phyloP scores from a whole-genome alignment of 2,113 vertebrate species.

The Glaucidium brasilianum region DNA sequence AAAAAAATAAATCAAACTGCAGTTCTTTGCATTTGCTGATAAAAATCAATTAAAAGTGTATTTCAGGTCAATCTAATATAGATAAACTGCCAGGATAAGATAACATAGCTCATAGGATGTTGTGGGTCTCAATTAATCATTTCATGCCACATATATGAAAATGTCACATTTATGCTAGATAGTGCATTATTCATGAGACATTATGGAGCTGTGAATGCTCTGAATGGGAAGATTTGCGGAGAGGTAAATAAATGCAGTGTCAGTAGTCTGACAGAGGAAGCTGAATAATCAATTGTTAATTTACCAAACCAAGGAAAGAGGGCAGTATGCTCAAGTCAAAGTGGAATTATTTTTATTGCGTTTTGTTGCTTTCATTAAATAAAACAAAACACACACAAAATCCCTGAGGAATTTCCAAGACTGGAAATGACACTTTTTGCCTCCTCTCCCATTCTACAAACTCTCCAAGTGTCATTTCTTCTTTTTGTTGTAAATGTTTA shows the following conservation, averaged over 20 bases:
- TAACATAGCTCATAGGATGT: not conserved
- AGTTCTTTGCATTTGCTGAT: not conserved
- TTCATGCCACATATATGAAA: not conserved
- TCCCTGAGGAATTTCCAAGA: not conserved
- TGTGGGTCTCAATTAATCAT: conserved; percentile 9
- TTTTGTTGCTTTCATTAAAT: not conserved
- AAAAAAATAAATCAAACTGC: not conserved
- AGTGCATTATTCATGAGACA: conserved; percentile 19
- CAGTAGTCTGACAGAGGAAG: not conserved
- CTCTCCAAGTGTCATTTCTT: not conserved
- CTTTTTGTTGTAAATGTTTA: not conserved
- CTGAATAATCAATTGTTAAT: not conserved
- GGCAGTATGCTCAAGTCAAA: not conserved
- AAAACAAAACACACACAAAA: not conserved
- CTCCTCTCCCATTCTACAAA: not conserved
- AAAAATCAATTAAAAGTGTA: conserved; percentile 31
- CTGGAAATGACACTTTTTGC: not conserved
- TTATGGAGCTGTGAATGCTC: not conserved
- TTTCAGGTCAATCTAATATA: not conserved
- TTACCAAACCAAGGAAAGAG: not conserved
- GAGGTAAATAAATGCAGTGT: not conserved
- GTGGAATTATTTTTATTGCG: not conserved
- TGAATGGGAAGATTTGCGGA: not conserved
- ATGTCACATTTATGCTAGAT: not conserved
- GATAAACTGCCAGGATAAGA: not conserved